These are phyloP conservation scores for Zaprionus gabonicus DNA, from an alignment of 1,140 invertebrate species.

Conservation along the genomic window DNA sequence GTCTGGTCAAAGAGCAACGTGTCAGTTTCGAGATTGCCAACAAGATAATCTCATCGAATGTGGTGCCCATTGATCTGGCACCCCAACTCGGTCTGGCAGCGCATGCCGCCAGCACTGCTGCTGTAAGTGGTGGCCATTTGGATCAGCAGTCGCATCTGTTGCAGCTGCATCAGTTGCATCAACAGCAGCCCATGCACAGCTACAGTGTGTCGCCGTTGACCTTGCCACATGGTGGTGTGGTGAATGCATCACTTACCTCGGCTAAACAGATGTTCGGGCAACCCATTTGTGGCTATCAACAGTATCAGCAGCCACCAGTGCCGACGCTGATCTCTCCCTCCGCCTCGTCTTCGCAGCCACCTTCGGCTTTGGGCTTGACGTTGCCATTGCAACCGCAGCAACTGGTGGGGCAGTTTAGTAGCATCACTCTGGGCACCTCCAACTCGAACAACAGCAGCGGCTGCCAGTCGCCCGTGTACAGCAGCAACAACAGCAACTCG, in stretches of 20 bases:
- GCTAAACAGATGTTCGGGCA: constrained; percentile 76
- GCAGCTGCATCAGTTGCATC: constrained; percentile 59
- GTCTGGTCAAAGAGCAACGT: constrained; percentile 83
- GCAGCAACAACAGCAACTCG: constrained; percentile 59
- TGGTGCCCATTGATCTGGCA: constrained; percentile 85
- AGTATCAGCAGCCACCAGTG: constrained; percentile 23
- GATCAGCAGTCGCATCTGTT: constrained; percentile 63
- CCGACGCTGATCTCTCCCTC: neutral
- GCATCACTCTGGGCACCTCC: constrained; percentile 70
- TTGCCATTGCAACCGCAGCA: constrained; percentile 62
- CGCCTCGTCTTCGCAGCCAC: neutral
- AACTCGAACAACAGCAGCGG: constrained; percentile 73
- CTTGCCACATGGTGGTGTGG: constrained; percentile 50
- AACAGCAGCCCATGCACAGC: constrained; percentile 65
- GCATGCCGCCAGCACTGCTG: constrained; percentile 66
- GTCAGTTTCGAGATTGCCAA: constrained; percentile 83
- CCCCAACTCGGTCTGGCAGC: constrained; percentile 79
- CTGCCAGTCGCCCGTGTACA: constrained; percentile 80
- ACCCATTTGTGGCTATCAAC: constrained; percentile 68
- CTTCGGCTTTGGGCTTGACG: constrained; percentile 34
- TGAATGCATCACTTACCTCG: constrained; percentile 59
- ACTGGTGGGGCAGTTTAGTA: constrained; percentile 77
- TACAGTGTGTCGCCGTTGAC: constrained; percentile 74
- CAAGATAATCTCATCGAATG: constrained; percentile 80
- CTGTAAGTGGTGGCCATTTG: constrained; percentile 69